Evolutionary conservation across 2,797 vertebrate genomes (phyloP), one percentile per base, ranked within the genome.

Genomic region (Helarctos malayanus): DNA sequence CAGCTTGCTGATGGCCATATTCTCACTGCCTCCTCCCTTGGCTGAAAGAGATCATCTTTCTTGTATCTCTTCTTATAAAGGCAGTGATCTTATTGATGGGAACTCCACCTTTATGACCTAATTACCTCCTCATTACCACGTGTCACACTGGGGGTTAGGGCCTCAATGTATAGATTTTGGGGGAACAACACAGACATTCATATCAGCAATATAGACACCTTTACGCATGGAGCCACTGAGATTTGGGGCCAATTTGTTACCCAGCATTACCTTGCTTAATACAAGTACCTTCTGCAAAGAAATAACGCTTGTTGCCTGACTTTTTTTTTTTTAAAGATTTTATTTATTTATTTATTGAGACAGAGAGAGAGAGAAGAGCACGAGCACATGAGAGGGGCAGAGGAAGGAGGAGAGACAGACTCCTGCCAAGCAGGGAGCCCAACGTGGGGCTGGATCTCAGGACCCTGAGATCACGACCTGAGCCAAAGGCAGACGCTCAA

Each of bases 271-370:
- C 52, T 83, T 80, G 27, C 29, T 32, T 88, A 11, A 75, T 27
- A 47, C 18, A 11, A 96, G 32, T 73, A 35, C 54, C 61, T 78
- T 89, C 41, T 82, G 87, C 29, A 87, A 81, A 41, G 73, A 97
- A 98, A 89, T n/a, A 29, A 69, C 7, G 45, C 47, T 89, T 81
- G 0, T 21, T 14, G 45, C 19, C 73, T 79, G 78, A 12, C 19
- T 95, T 97, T 85, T 54, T 59, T 92, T 52, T 68, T n/a, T n/a
- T 41, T 5, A 3, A 21, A 35, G 65, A 68, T 21, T 68, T 68
- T 68, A 68, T 35, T 68, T 56, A 56, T 56, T 56, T 68, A 68
- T 35, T 68, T 68, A 35, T 68, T 35, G 65, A 68, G n/a, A 35
- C 16, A 38, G 35, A 68, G 18, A 68, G 9, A 68, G 32, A 56